Percentiles rank a stretch among this genome's conserved stretches.
These are phyloP conservation scores for Cheilosia grossa DNA, from an alignment of 2,888 invertebrate genomes.

Conservation along the genomic window DNA sequence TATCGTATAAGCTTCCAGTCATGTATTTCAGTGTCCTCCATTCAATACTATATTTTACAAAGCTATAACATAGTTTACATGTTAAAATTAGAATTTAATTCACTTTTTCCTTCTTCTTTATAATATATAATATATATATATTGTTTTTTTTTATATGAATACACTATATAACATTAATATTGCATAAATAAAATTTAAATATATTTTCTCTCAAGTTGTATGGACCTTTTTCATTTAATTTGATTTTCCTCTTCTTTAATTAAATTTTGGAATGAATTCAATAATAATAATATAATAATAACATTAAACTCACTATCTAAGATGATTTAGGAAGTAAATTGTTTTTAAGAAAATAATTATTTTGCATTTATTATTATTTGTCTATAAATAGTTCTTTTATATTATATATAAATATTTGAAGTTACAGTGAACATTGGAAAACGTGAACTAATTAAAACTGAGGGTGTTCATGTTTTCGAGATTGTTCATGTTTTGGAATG, in stretches of 20 bases:
- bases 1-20: conserved; percentile 24
- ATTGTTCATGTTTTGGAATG: too few relatives aligned
- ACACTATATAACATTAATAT: conserved; percentile 70
- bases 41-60: conserved; percentile 56
- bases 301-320: conserved; percentile 73
- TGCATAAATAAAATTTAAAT: conserved; percentile 69
- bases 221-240: conserved; percentile 56
- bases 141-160: conserved; percentile 22
- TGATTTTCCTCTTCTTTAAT: conserved; percentile 57
- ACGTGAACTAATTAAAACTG: too few relatives aligned
- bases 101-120: conserved; percentile 8
- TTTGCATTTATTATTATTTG: conserved; percentile 39
- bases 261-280: conserved; percentile 73
- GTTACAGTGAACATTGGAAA: too few relatives aligned
- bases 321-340: conserved; percentile 62
- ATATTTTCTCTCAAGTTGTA: conserved; percentile 35
- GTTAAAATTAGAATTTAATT: conserved; percentile 20
- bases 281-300: conserved; percentile 62
- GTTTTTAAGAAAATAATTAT: conserved; percentile 67
- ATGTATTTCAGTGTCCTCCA: conserved; percentile 56
- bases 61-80: conserved; percentile 58
- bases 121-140: conserved; percentile 6
- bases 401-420: conserved; percentile 25
- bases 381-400: conserved; percentile 60
- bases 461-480: too few relatives aligned